Base-by-base conservation (phyloP, 2,113 vertebrate genomes). In the Mormyrus iriodes region DNA sequence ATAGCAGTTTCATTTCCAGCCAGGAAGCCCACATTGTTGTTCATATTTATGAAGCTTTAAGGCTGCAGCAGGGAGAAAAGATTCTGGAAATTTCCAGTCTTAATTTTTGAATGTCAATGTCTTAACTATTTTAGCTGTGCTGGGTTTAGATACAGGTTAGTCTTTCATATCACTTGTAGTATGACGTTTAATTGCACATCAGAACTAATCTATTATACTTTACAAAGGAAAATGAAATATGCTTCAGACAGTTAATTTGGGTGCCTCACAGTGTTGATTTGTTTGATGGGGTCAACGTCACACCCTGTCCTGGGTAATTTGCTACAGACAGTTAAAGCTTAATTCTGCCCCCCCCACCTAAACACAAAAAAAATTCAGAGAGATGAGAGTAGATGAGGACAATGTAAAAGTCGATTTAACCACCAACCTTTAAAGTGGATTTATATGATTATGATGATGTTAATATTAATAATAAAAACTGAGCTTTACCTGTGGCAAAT, bases 371-470 rank as follows among this genome's bases (percentile, higher is more conserved):
- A 44, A n/a, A 89, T 24, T 51, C 19, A n/a, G n/a, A 73, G 12
- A 19, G 35, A 49, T 42, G 49, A 85, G 17, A 61, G 84, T 21
- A 21, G 35, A 9, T 53, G 35, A 69, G 83, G 88, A 53, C 35
- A 61, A 39, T 73, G 73, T 65, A 51, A 87, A 52, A 89, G 55
- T 86, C 79, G 90, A 90, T 89, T 73, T 91, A 89, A 91, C 88
- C 52, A 51, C 31, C 49, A 31, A 87, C 49, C 83, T n/a, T n/a
- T n/a, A n/a, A n/a, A n/a, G n/a, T 52, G 86, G 69, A 91, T 93
- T 92, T 92, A 39, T 85, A 89, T 55, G 89, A 90, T 90, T 90
- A 91, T 61, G n/a, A 61, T n/a, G n/a, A n/a, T n/a, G n/a, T 73
- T 55, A 27, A 31, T 69, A 10, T n/a, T 27, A 61, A 24, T n/a